Evolutionary conservation across 2,888 invertebrate genomes (phyloP).

Genomic region (Elysia crispata): DNA sequence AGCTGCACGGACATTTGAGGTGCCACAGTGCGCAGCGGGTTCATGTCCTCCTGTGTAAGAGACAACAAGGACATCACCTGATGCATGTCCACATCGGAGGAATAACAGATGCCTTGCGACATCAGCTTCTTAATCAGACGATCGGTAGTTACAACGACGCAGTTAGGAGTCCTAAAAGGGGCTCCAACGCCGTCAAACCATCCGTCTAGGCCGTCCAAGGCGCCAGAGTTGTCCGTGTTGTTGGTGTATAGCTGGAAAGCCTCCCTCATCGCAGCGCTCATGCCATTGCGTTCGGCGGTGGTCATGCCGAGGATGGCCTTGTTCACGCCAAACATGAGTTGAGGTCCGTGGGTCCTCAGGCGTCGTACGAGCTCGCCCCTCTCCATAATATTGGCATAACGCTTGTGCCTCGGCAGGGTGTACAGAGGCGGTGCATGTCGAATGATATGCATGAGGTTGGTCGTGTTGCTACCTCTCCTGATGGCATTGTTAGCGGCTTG

Average conservation of each 20-base stretch:
- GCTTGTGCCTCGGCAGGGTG: background rate
- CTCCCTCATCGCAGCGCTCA: background rate
- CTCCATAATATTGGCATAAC: background rate
- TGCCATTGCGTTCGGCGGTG: background rate
- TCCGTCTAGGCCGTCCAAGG: background rate
- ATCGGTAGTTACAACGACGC: background rate
- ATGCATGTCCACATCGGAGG: background rate
- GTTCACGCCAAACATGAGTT: background rate
- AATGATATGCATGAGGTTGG: background rate
- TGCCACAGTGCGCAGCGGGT: background rate
- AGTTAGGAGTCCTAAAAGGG: background rate
- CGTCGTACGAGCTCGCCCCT: background rate
- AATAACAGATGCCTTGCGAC: background rate
- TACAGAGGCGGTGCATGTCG: background rate
- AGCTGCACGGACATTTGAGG: background rate
- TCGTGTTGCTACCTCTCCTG: background rate
- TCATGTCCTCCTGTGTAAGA: background rate
- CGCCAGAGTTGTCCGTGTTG: background rate
- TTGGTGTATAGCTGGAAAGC: background rate
- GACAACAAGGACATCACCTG: background rate
- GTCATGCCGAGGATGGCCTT: background rate
- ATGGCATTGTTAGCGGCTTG: background rate
- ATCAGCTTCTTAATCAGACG: background rate
- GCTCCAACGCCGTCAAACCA: background rate
- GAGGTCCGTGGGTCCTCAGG: background rate